phyloP scores from a whole-genome alignment of 2,113 vertebrate genomes.

The Ammospiza nelsoni region DNA sequence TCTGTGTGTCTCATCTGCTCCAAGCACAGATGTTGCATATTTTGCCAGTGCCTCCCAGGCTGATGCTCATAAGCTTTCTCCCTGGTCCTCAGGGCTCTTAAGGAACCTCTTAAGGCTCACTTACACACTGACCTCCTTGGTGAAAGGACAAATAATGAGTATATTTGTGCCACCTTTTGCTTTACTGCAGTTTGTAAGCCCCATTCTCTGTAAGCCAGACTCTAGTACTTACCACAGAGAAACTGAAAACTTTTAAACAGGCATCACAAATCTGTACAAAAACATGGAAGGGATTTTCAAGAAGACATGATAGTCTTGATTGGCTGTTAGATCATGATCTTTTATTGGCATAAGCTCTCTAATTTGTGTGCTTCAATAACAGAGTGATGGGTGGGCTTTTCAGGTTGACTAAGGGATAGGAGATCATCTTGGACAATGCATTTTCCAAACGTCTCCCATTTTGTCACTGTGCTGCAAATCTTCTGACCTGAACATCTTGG shows the following conservation, averaged over 20 bases:
- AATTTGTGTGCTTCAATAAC: background rate
- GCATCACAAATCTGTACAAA: background rate
- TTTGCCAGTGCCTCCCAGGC: conserved; percentile 30
- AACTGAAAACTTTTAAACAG: background rate
- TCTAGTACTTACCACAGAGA: background rate
- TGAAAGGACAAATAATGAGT: background rate
- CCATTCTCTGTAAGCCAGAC: background rate
- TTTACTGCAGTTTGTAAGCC: background rate
- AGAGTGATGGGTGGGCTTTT: background rate
- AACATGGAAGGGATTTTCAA: background rate
- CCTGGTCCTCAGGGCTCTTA: background rate
- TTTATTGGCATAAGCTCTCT: background rate
- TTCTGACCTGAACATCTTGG: background rate
- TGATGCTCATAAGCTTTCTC: background rate
- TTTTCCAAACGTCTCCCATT: background rate
- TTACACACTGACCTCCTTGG: background rate
- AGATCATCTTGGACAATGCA: background rate
- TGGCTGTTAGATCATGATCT: background rate
- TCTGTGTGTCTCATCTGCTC: background rate
- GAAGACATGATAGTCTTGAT: background rate
- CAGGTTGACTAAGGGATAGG: background rate
- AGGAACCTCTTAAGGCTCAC: background rate
- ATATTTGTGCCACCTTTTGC: background rate
- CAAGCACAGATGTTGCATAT: background rate
- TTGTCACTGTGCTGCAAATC: background rate